These are phyloP conservation scores for Crossaster papposus DNA, from an alignment of 53 echinoderm and acorn worm genomes.

Conservation along the genomic window DNA sequence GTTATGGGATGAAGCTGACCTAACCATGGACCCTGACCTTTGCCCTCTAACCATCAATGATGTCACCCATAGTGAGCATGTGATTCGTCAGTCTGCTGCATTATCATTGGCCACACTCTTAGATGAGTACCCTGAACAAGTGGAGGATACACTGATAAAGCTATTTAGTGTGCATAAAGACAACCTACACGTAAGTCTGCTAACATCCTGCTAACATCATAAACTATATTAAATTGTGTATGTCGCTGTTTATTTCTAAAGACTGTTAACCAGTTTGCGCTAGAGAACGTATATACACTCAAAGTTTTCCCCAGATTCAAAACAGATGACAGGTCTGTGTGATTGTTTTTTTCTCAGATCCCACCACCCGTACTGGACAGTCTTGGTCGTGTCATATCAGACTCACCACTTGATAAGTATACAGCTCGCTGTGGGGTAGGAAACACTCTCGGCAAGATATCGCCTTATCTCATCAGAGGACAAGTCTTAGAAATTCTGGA, in stretches of 20 bases:
- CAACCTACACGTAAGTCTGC: slow-evolving; percentile 67
- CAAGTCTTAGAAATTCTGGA: slow-evolving; percentile 79
- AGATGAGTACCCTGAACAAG: slow-evolving; percentile 70
- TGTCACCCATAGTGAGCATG: slow-evolving; percentile 75
- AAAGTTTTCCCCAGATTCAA: no score
- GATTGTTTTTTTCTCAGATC: slow-evolving; percentile 65
- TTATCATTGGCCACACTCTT: slow-evolving; percentile 76
- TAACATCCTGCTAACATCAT: neutral
- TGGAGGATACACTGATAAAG: slow-evolving; percentile 66
- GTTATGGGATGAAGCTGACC: slow-evolving; percentile 80
- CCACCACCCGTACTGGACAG: slow-evolving; percentile 87
- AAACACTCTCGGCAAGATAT: slow-evolving; percentile 76
- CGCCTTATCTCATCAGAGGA: slow-evolving; percentile 73
- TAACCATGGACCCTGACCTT: slow-evolving; percentile 69
- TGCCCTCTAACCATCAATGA: slow-evolving; percentile 78
- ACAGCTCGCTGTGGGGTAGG: slow-evolving; percentile 85
- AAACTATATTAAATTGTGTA: no score
- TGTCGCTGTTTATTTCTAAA: no score
- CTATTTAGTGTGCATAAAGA: slow-evolving; percentile 82
- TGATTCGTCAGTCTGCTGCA: slow-evolving; percentile 78
- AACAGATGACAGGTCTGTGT: no score
- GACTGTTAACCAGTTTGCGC: no score
- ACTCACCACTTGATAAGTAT: slow-evolving; percentile 87
- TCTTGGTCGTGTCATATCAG: slow-evolving; percentile 82
- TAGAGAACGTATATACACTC: no score